Evolutionary conservation across 2,797 vertebrate species (phyloP), one percentile per base, ranked within the genome.

Genomic region (Thalassophryne amazonica): DNA sequence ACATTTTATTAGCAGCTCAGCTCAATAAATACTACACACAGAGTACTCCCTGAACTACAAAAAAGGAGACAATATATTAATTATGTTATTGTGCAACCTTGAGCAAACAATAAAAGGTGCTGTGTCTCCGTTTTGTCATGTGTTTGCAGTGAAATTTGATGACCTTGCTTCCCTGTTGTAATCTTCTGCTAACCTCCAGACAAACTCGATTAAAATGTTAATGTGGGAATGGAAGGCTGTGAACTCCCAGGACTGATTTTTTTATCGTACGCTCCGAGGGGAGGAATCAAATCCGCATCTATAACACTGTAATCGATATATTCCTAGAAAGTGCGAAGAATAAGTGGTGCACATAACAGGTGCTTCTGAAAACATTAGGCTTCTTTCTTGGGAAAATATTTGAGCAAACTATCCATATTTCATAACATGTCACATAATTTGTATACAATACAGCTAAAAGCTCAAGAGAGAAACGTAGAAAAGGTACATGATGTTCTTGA

Each of bases 71-170:
- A 19, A 51, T 31, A 55, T 75, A 77, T 74, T 57, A 57, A 65
- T 55, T 56, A 41, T 71, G 46, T 47, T 48, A 63, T 73, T 78
- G 65, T 61, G 64, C 61, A 76, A 67, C 30, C 40, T 7, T 36
- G 40, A 32, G 51, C 40, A 60, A 40, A 48, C 35, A 59, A 68
- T 62, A 55, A 60, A 82, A 25, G 42, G 56, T 57, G 41, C 37
- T 42, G 54, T 23, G 58, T 80, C 69, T 73, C 61, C 41, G 60
- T 69, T 41, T 57, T 55, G 50, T 78, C 69, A 78, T 60, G 55
- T 75, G 73, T 77, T 88, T 78, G 70, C 62, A 75, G 65, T 71
- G 67, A 73, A 80, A 54, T 70, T 50, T 69, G 31, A 69, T 46
- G 76, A 80, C 67, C 61, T 74, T 49, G 31, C 35, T 12, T 71